Percentiles rank a stretch among this genome's conserved stretches.
These are phyloP conservation scores for Buceros bicornis DNA, from an alignment of 2,797 vertebrate genomes.

Conservation along the genomic window DNA sequence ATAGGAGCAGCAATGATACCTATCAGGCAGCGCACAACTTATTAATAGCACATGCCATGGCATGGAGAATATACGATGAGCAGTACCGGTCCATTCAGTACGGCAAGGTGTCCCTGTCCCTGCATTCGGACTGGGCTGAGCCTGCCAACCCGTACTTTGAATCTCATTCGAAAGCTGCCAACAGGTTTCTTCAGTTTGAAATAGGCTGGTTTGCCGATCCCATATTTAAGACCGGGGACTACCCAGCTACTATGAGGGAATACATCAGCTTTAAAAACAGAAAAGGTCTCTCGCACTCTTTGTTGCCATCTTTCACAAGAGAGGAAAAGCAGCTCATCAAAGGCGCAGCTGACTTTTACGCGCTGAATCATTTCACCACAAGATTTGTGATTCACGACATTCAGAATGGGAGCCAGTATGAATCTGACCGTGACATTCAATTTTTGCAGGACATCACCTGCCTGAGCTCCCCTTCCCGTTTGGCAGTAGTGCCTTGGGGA, in stretches of 20 bases:
- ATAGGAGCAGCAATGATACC: conserved; percentile 77
- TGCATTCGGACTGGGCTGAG: conserved; percentile 94
- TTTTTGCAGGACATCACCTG: conserved; percentile 89
- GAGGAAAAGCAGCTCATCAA: conserved; percentile 84
- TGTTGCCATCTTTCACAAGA: conserved; percentile 84
- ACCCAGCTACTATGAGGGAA: conserved; percentile 83
- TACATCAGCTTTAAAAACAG: conserved; percentile 80
- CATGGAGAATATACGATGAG: conserved; percentile 87
- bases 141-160: conserved; percentile 90
- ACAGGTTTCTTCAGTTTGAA: conserved; percentile 91
- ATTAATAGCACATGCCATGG: conserved; percentile 89
- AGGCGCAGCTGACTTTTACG: conserved; percentile 90
- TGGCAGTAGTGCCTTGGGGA: conserved; percentile 90
- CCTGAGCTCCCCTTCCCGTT: conserved; percentile 82
- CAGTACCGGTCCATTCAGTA: conserved; percentile 77
- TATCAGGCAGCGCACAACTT: conserved; percentile 88
- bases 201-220: conserved; percentile 93
- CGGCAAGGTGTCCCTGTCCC: conserved; percentile 88
- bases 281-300: conserved; percentile 74
- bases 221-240: conserved; percentile 86
- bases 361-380: conserved; percentile 96
- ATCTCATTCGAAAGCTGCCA: conserved; percentile 83
- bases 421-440: conserved; percentile 81
- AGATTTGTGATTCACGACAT: conserved; percentile 85
- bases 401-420: conserved; percentile 72